phyloP scores from a whole-genome alignment of 2,888 invertebrate species.

The Encarsia formosa region DNA sequence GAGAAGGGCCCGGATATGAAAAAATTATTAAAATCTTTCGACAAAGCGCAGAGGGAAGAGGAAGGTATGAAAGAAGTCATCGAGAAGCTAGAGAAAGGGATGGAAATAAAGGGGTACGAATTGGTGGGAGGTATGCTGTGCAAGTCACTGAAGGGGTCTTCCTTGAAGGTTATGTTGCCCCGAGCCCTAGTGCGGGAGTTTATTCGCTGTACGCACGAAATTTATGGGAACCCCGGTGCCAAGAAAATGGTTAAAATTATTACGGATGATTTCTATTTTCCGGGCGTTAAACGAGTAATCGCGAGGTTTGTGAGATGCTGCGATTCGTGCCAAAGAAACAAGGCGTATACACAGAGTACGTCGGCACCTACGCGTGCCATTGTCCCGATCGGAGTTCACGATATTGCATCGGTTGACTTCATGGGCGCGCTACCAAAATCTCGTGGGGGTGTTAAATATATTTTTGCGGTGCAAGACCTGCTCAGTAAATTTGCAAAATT shows the following conservation, averaged over 20 bases:
- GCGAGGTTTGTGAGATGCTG: background rate
- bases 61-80: too few species aligned
- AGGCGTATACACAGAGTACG: constrained; percentile 4
- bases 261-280: background rate
- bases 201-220: background rate
- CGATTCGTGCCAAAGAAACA: constrained; percentile 13
- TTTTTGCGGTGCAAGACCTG: constrained; percentile 6
- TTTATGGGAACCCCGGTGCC: background rate
- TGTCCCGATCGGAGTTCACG: background rate
- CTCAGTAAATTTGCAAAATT: constrained; percentile 3
- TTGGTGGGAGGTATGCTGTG: too few species aligned
- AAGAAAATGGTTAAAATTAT: background rate
- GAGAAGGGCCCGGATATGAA: too few species aligned
- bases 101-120: too few species aligned
- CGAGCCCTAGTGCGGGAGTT: background rate
- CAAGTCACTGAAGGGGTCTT: too few species aligned
- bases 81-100: too few species aligned
- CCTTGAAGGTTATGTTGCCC: background rate
- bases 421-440: constrained; percentile 2
- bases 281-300: background rate
- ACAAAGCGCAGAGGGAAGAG: too few species aligned
- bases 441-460: constrained; percentile 3
- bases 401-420: constrained; percentile 8
- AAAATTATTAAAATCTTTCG: too few species aligned
- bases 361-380: constrained; percentile 1